Evolutionary conservation across 2,797 vertebrate genomes (phyloP), one percentile per base, ranked within the genome.

Genomic region (Poecilia wingei): DNA sequence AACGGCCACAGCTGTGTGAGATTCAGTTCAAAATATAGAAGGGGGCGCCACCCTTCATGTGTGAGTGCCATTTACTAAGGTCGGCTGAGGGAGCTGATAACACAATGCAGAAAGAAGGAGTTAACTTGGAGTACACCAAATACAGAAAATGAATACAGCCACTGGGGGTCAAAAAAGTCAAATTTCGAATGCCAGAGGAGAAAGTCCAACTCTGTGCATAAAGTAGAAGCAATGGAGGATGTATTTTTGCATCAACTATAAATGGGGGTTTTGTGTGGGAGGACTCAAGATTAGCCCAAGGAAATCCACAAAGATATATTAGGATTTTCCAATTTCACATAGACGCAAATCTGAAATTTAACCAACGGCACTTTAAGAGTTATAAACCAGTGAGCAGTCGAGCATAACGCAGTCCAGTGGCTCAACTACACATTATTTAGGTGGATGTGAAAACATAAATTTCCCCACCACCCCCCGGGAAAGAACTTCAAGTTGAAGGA

Each of bases 241-340:
- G 73, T 79, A 71, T 77, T 77, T 79, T 77, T 71, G 64, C 53
- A 71, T 36, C 57, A 61, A 75, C 79, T 75, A 77, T 74, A n/a
- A 46, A 72, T 72, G 64, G 61, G 61, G 57, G 61, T 81, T 76
- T 59, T 70, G 64, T 64, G 79, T 82, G 25, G 81, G 81, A 80
- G 82, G 64, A 83, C 74, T 45, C 22, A 75, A 76, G 45, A 53
- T 18, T 59, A 81, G 72, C 69, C 66, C 75, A 80, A 82, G 74
- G 73, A 89, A 83, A 83, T 53, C 69, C 64, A 82, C 79, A 75
- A 73, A 79, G 66, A 82, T 55, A 39, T 36, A 72, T 69, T 20
- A 22, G 72, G 13, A 77, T 82, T 49, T 73, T 74, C 74, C 70
- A 73, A 66, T 68, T 79, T 43, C 64, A 77, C 71, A 73, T 61